phyloP scores from a whole-genome alignment of 1,140 invertebrate genomes.

The Drosophila persimilis region DNA sequence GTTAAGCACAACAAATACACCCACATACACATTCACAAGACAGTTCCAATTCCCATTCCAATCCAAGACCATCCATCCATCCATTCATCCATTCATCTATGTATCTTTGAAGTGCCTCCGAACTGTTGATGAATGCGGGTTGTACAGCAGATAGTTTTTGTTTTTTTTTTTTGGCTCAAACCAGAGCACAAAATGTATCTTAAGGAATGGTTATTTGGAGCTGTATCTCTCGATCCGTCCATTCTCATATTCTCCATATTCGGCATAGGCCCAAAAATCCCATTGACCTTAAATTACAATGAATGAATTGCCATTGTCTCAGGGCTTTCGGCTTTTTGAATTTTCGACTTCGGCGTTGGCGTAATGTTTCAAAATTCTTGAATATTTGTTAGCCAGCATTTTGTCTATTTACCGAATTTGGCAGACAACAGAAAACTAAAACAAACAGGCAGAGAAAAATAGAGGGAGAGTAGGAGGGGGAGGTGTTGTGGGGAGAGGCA shows the following conservation, averaged over 20 bases:
- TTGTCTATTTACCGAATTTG: constrained; percentile 47
- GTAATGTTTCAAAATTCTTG: constrained; percentile 57
- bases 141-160: constrained; percentile 10
- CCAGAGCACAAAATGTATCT: background rate
- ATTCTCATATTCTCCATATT: no score
- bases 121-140: constrained; percentile 31
- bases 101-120: constrained; percentile 20
- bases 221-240: background rate
- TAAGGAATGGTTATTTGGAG: constrained; percentile 40
- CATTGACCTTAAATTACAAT: constrained; percentile 50
- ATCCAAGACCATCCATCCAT: constrained; percentile 21
- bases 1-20: constrained; percentile 38
- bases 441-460: background rate
- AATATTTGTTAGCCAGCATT: constrained; percentile 18
- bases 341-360: constrained; percentile 25
- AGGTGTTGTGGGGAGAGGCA: background rate
- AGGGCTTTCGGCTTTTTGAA: background rate
- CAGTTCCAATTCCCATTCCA: constrained; percentile 9
- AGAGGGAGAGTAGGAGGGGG: no score
- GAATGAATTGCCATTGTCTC: constrained; percentile 18
- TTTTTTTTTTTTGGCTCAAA: constrained; percentile 3
- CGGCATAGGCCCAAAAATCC: constrained; percentile 13
- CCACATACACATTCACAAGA: constrained; percentile 15
- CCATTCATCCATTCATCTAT: constrained; percentile 5
- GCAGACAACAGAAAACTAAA: background rate